Evolutionary conservation across 2,797 vertebrate genomes (phyloP).

Genomic region (Leptodactylus fallax): DNA sequence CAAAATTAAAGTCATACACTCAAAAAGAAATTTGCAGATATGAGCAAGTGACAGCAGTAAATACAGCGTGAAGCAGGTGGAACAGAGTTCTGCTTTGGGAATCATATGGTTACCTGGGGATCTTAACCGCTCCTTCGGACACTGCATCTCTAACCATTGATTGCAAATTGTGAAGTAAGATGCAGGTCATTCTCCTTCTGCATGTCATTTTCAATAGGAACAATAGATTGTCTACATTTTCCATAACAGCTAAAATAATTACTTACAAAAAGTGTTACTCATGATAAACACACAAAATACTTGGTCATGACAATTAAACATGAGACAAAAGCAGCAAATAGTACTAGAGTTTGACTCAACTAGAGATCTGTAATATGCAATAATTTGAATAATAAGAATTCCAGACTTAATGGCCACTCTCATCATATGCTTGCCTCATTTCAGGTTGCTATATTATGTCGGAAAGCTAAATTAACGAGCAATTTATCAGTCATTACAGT

Average conservation of each 20-base stretch:
- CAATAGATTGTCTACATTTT: not conserved
- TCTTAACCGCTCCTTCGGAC: too few species aligned
- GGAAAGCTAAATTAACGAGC: conserved; percentile 3
- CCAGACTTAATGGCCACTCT: not conserved
- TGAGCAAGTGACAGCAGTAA: too few species aligned
- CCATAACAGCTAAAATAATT: not conserved
- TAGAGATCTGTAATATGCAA: not conserved
- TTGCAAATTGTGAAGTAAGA: too few species aligned
- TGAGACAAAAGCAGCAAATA: not conserved
- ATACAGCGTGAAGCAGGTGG: too few species aligned
- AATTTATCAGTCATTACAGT: conserved; percentile 18
- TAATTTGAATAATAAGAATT: conserved; percentile 5
- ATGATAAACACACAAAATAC: not conserved
- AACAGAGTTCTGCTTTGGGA: too few species aligned
- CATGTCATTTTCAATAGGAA: too few species aligned
- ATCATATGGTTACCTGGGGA: too few species aligned
- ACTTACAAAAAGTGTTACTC: not conserved
- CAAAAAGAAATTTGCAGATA: too few species aligned
- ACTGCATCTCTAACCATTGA: too few species aligned
- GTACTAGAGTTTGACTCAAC: not conserved
- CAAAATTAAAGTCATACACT: too few species aligned
- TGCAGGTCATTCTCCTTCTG: too few species aligned
- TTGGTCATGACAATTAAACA: not conserved
- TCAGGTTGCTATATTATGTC: not conserved
- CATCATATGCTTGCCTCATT: not conserved